These are phyloP conservation scores for Scopus umbretta DNA, from an alignment of 2,113 vertebrate species.

Conservation along the genomic window DNA sequence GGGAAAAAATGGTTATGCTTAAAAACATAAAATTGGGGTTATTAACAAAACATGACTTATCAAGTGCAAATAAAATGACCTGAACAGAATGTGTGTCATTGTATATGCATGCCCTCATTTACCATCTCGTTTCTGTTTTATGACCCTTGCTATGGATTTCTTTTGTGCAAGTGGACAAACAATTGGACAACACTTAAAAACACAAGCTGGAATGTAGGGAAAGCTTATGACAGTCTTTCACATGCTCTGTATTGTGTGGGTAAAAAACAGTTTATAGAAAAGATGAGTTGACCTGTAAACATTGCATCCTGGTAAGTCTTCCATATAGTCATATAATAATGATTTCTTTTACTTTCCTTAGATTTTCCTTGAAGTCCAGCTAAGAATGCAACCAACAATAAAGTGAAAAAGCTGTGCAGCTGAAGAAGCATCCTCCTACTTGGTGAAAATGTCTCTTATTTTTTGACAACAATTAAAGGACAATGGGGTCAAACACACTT, in stretches of 20 bases:
- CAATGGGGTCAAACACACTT: constrained; percentile 87
- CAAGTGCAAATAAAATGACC: constrained; percentile 36
- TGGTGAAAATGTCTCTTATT: constrained; percentile 66
- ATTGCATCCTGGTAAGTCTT: background rate
- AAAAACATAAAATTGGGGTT: background rate
- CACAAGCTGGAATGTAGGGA: background rate
- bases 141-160: background rate
- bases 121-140: constrained; percentile 36
- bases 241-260: background rate
- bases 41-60: constrained; percentile 30
- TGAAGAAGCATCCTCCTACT: constrained; percentile 34
- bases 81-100: constrained; percentile 28
- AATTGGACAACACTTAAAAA: constrained; percentile 3
- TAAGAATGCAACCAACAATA: constrained; percentile 24
- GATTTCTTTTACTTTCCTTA: constrained; percentile 47
- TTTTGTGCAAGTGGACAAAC: constrained; percentile 8
- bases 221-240: background rate
- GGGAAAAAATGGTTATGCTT: background rate
- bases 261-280: background rate
- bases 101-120: background rate
- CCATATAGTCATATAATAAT: background rate
- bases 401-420: constrained; percentile 4
- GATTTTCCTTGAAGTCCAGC: constrained; percentile 38
- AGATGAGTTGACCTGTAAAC: background rate
- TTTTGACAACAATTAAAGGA: constrained; percentile 71